phyloP scores from a whole-genome alignment of 2,888 invertebrate species.

The Lasioglossum oenotherae region DNA sequence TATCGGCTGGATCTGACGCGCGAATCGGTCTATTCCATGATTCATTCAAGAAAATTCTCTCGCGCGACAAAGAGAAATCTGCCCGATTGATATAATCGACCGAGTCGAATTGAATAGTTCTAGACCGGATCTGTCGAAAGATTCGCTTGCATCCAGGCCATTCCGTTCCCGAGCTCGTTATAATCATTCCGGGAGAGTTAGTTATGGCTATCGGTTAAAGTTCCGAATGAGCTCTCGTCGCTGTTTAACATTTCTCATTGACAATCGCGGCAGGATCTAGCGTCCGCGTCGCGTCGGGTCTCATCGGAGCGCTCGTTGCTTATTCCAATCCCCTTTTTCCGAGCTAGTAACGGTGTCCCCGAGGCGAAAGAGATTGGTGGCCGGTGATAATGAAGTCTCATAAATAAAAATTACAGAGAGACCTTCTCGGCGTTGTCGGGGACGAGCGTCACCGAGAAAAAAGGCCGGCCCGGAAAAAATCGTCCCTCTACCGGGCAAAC shows the following conservation, averaged over 20 bases:
- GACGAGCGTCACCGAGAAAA: slow-evolving; percentile 1
- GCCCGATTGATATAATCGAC: background rate
- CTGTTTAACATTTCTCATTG: slow-evolving; percentile 28
- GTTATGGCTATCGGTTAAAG: slow-evolving; percentile 28
- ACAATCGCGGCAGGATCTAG: background rate
- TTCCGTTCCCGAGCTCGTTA: background rate
- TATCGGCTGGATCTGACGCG: background rate
- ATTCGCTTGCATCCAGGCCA: background rate
- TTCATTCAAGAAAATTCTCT: background rate
- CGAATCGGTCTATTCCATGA: background rate
- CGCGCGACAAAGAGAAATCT: background rate
- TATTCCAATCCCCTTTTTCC: slow-evolving; percentile 34
- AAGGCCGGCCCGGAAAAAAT: slow-evolving; percentile 37
- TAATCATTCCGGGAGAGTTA: slow-evolving; percentile 6
- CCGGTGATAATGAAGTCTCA: slow-evolving; percentile 70
- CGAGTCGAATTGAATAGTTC: slow-evolving; percentile 1
- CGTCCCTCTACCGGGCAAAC: slow-evolving; percentile 67
- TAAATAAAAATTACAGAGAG: slow-evolving; percentile 75
- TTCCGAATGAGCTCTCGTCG: slow-evolving; percentile 21
- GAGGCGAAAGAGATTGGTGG: slow-evolving; percentile 60
- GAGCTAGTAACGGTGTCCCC: slow-evolving; percentile 16
- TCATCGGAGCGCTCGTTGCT: slow-evolving; percentile 10
- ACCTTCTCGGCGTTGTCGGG: slow-evolving; percentile 23
- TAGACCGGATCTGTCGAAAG: background rate
- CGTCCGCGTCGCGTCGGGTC: background rate